Evolutionary conservation across 2,113 vertebrate species (phyloP).

Genomic region (Lepisosteus oculatus): DNA sequence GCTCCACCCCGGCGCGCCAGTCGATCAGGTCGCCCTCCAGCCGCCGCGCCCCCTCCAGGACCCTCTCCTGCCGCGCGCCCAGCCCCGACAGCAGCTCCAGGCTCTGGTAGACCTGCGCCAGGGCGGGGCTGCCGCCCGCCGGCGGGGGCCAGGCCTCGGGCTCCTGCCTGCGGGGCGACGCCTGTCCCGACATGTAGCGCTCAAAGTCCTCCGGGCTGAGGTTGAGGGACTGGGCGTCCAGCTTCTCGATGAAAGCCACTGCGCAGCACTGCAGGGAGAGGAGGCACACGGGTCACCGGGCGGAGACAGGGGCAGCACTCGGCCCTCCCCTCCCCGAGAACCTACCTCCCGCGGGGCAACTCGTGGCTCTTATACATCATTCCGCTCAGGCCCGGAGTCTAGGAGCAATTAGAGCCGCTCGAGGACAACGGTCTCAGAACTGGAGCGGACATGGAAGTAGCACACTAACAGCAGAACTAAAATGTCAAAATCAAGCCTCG

Average conservation of each 20-base stretch:
- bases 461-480: too few species aligned
- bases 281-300: neutral
- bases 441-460: too few species aligned
- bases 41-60: conserved; percentile 75
- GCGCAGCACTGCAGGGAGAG: conserved; percentile 82
- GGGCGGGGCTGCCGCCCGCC: conserved; percentile 64
- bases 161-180: conserved; percentile 73
- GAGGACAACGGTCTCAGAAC: too few species aligned
- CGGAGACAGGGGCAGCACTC: neutral
- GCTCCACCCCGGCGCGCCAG: conserved; percentile 79
- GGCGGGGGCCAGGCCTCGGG: conserved; percentile 60
- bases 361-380: too few species aligned
- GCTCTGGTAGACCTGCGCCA: conserved; percentile 82
- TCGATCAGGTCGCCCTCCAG: conserved; percentile 85
- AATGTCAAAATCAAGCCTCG: too few species aligned
- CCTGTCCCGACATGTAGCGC: conserved; percentile 91
- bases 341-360: too few species aligned
- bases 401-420: too few species aligned
- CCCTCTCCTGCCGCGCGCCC: conserved; percentile 77
- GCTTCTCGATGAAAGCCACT: conserved; percentile 92
- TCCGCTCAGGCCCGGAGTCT: too few species aligned
- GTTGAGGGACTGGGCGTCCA: conserved; percentile 93
- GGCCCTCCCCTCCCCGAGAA: too few species aligned
- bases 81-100: conserved; percentile 81
- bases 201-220: conserved; percentile 92